These are phyloP conservation scores for Pristionchus mayeri DNA, from an alignment of 2,888 invertebrate genomes.

Conservation along the genomic window DNA sequence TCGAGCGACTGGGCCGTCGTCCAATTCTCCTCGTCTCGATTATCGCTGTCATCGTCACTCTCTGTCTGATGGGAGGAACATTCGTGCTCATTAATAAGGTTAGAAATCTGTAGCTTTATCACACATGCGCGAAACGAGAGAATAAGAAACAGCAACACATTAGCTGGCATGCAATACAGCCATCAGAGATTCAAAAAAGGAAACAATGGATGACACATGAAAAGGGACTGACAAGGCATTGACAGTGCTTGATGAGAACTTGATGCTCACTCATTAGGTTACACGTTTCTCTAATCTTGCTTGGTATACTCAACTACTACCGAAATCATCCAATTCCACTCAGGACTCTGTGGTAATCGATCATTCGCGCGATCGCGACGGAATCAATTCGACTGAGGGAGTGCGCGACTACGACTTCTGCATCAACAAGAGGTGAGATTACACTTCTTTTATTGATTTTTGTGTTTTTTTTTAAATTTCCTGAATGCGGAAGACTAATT, in stretches of 20 bases:
- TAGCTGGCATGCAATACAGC: too few relatives aligned
- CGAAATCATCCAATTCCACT: background rate
- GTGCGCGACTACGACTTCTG: background rate
- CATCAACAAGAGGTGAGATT: background rate
- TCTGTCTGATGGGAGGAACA: conserved; percentile 69
- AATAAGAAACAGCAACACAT: too few relatives aligned
- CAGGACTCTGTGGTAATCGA: conserved; percentile 35
- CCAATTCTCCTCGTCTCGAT: conserved; percentile 68
- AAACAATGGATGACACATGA: too few relatives aligned
- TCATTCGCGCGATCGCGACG: background rate
- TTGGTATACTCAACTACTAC: background rate
- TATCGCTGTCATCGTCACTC: conserved; percentile 67
- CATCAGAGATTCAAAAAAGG: too few relatives aligned
- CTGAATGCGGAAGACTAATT: too few relatives aligned
- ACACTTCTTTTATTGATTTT: background rate
- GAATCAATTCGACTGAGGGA: background rate
- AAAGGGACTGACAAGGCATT: too few relatives aligned
- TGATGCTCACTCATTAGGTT: too few relatives aligned
- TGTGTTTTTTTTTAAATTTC: background rate
- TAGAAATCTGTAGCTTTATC: too few relatives aligned
- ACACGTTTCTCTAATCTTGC: too few relatives aligned
- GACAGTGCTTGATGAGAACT: too few relatives aligned
- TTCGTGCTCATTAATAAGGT: conserved; percentile 67
- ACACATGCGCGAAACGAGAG: too few relatives aligned
- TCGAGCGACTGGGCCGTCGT: conserved; percentile 69